A percentile compares a stretch with the other conserved stretches of the same genome.
These are phyloP conservation scores for Chironomus tentans DNA, from an alignment of 2,888 invertebrate species.

Conservation along the genomic window DNA sequence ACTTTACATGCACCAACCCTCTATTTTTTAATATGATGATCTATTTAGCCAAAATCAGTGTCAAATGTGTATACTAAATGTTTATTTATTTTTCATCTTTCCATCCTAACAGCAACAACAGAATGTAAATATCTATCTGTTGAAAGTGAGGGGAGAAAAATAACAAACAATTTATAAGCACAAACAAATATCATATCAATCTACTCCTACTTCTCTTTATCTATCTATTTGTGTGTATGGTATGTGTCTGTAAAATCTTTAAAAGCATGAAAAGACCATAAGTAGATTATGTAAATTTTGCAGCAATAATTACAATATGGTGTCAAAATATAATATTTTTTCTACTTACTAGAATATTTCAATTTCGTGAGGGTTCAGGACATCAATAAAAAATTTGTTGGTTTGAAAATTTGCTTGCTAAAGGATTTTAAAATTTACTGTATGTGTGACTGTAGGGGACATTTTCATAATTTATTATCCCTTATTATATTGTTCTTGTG, in stretches of 20 bases:
- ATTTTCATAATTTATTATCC: too few species aligned
- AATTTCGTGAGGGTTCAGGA: neutral
- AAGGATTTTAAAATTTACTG: neutral
- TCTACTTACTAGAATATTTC: neutral
- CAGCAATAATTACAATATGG: conserved; percentile 23
- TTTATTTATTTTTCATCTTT: neutral
- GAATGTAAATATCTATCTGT: neutral
- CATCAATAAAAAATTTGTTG: neutral
- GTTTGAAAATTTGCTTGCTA: conserved; percentile 20
- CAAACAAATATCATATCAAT: neutral
- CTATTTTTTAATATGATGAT: neutral
- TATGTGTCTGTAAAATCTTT: too few species aligned
- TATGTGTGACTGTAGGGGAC: too few species aligned
- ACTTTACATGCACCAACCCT: neutral
- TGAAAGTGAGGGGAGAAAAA: neutral
- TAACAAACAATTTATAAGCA: neutral
- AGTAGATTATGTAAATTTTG: conserved; percentile 22
- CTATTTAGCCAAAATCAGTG: neutral
- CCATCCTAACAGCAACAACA: neutral
- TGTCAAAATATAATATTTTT: conserved; percentile 16
- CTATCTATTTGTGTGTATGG: neutral
- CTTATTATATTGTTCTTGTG: neutral
- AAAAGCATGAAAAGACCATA: neutral
- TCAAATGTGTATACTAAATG: neutral
- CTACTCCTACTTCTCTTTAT: neutral